These are phyloP conservation scores for Microtus montanus DNA, from an alignment of 2,113 vertebrate genomes.

Conservation along the genomic window DNA sequence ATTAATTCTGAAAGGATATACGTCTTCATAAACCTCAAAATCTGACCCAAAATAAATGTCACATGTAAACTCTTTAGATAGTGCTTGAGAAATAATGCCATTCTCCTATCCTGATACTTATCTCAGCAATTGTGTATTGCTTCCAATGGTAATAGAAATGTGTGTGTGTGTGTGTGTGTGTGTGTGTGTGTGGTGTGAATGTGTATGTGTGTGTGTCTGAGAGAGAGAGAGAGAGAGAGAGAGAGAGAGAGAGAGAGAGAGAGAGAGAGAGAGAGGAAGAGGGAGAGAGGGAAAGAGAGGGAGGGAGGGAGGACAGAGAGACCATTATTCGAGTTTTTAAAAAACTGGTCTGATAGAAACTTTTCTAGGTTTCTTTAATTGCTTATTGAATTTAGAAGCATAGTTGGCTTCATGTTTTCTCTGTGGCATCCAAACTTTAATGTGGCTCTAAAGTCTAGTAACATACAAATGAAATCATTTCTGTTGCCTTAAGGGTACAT, in stretches of 20 bases:
- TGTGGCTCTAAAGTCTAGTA: not conserved
- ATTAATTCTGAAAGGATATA: not conserved
- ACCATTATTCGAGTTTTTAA: not conserved
- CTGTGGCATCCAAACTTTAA: not conserved
- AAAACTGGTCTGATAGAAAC: not conserved
- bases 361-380: not conserved
- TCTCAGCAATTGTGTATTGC: not conserved
- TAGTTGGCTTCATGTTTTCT: not conserved
- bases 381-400: not conserved
- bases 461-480: not conserved
- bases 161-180: no score
- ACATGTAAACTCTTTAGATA: not conserved
- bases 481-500: not conserved
- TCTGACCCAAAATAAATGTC: not conserved
- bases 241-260: no score
- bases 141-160: not conserved
- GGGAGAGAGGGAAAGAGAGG: rapidly evolving
- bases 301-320: not conserved
- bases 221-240: no score
- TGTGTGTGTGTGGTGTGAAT: no score
- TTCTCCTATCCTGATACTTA: not conserved
- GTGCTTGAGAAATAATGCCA: not conserved
- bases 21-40: not conserved
- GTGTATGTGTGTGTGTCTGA: no score
- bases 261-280: rapidly evolving